Evolutionary conservation across 2,888 invertebrate species (phyloP), one percentile per base, ranked within the genome.

Genomic region (Nysson spinosus): DNA sequence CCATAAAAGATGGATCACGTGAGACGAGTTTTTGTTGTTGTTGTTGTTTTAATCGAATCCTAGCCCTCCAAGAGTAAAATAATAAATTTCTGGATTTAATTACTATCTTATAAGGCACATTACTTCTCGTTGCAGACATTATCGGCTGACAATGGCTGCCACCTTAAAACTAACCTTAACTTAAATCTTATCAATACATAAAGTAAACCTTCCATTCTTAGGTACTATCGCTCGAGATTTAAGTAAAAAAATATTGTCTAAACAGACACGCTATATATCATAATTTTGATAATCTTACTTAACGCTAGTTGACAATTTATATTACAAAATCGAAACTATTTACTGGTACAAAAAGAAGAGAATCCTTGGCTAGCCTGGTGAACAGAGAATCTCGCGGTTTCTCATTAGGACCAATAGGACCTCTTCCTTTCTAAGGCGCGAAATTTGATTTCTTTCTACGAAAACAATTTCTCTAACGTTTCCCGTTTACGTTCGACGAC

Each of bases 81-180:
- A 40, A 32, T 7, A 34, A 56, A 54, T 11, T n/a, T n/a, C n/a
- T n/a, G n/a, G n/a, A 62, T 26, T 46, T 66, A 64, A 22, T 34
- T 37, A 52, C 47, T 60, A 70, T 67, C 37, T 67, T 55, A 58
- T 71, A 69, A 74, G 74, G 69, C 71, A 67, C 56, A 30, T 22
- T 40, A 14, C 28, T 46, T 49, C 28, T 16, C 9, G 28, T 24
- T n/a, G n/a, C n/a, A n/a, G n/a, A n/a, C n/a, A n/a, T n/a, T n/a
- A n/a, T n/a, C n/a, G n/a, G n/a, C n/a, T n/a, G n/a, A n/a, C n/a
- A n/a, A n/a, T n/a, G n/a, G n/a, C n/a, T n/a, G n/a, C n/a, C n/a
- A n/a, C n/a, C 19, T 61, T 43, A 40, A 47, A 16, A 7, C 20
- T 57, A 55, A 35, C 12, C 44, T 40, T 57, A 52, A 64, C 22